phyloP scores from a whole-genome alignment of 2,797 vertebrate species.

The Bryconaethiops microstoma region DNA sequence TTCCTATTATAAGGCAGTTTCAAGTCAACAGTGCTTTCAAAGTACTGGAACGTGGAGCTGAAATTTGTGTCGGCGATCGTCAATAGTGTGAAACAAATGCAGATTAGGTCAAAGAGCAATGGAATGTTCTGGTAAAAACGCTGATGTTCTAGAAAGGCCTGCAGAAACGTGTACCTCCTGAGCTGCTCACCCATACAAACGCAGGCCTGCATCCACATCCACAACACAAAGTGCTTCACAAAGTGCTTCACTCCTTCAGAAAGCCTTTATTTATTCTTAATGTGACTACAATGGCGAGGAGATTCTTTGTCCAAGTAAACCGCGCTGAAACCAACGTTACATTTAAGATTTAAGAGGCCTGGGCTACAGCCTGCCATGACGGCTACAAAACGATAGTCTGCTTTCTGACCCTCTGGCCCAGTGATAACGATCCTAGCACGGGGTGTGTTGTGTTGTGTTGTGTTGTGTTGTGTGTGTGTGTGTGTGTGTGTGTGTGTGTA shows the following conservation, averaged over 20 bases:
- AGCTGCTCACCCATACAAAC: too few species aligned
- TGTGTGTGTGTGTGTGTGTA: neutral
- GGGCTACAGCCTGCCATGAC: constrained; percentile 11
- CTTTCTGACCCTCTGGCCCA: constrained; percentile 2
- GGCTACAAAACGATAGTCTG: constrained; percentile 29
- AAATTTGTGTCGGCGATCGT: too few species aligned
- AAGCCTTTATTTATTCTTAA: constrained; percentile 33
- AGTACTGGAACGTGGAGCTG: too few species aligned
- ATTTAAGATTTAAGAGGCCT: constrained; percentile 27
- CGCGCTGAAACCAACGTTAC: neutral
- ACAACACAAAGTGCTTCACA: constrained; percentile 29
- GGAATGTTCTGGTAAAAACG: too few species aligned
- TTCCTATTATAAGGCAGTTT: too few species aligned
- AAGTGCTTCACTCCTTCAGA: constrained; percentile 12
- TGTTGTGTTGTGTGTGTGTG: neutral
- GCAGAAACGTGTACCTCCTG: too few species aligned
- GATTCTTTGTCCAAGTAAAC: constrained; percentile 9
- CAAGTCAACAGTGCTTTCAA: too few species aligned
- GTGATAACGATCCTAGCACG: constrained; percentile 34
- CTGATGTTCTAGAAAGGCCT: too few species aligned
- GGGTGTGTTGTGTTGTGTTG: too few species aligned
- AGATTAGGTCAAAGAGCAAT: too few species aligned
- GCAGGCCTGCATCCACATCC: constrained; percentile 12
- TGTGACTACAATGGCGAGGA: constrained; percentile 23
- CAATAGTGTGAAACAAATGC: too few species aligned